Conservation (phyloP, 2,113 vertebrate genomes). For the Macquaria australasica region DNA sequence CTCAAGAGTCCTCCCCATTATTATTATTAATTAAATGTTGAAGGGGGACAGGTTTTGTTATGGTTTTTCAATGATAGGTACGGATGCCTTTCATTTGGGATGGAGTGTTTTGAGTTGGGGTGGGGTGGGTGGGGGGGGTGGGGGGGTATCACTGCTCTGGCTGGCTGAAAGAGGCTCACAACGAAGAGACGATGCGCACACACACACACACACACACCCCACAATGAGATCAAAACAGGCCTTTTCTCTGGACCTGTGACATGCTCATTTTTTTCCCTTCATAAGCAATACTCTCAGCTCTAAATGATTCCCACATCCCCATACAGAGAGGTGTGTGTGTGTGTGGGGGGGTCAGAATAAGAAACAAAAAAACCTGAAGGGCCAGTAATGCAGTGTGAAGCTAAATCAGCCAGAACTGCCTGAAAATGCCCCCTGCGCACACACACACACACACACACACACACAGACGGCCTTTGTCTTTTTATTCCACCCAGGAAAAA, state of each 20-base stretch:
- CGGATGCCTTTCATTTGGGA: conserved; percentile 48
- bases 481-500: conserved; percentile 67
- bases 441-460: conserved; percentile 45
- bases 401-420: conserved; percentile 82
- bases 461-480: conserved; percentile 68
- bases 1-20: conserved; percentile 7
- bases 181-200: conserved; percentile 40
- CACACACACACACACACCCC: conserved; percentile 1
- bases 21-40: conserved; percentile 25
- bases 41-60: conserved; percentile 5
- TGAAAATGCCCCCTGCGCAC: conserved; percentile 64
- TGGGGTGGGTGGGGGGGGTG: neutral
- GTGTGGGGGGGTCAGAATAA: conserved; percentile 12
- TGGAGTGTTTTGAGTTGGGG: conserved; percentile 41
- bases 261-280: conserved; percentile 74
- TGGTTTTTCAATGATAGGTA: conserved; percentile 32
- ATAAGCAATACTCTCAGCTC: conserved; percentile 69
- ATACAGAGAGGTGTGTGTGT: conserved; percentile 15
- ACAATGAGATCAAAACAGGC: conserved; percentile 85
- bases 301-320: conserved; percentile 46
- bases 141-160: conserved; percentile 37
- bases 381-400: conserved; percentile 62
- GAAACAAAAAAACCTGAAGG: conserved; percentile 63
- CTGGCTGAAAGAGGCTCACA: conserved; percentile 45
- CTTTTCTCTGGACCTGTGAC: conserved; percentile 77